Percentiles rank a stretch among this genome's conserved stretches.
Conservation (phyloP, 2,888 invertebrate species). For the Ditula angustiorana region DNA sequence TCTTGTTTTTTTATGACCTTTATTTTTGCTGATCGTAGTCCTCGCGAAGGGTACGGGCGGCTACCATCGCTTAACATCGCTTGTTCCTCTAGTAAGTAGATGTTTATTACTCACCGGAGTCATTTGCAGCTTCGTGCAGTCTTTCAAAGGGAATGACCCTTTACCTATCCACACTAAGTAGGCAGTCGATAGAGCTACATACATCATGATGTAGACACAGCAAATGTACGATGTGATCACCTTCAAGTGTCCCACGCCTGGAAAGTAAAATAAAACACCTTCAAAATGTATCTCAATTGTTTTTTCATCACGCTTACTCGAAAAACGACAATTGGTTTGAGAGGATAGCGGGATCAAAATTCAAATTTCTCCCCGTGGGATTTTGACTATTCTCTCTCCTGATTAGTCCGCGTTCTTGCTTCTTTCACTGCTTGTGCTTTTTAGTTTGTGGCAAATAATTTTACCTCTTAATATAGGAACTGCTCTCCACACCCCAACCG, state of each 20-base stretch:
- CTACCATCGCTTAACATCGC: too few species aligned
- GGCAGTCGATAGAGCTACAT: slow-evolving; percentile 85
- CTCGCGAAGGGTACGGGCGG: too few species aligned
- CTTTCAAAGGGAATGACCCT: slow-evolving; percentile 86
- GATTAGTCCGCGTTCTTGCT: too few species aligned
- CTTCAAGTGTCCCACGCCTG: slow-evolving; percentile 88
- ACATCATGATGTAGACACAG: slow-evolving; percentile 86
- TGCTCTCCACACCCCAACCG: slow-evolving; percentile 88
- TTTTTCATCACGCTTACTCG: too few species aligned
- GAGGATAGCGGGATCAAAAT: too few species aligned
- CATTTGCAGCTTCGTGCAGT: slow-evolving; percentile 85
- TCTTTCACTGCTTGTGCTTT: too few species aligned
- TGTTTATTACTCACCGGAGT: slow-evolving; percentile 79
- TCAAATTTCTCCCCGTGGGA: too few species aligned
- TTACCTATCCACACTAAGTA: slow-evolving; percentile 87
- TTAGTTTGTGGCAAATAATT: too few species aligned
- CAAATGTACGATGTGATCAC: slow-evolving; percentile 86
- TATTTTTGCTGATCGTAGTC: too few species aligned
- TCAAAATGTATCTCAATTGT: not conserved
- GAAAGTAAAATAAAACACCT: slow-evolving; percentile 50
- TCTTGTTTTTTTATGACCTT: too few species aligned
- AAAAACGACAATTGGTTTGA: too few species aligned
- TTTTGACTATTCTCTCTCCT: not conserved
- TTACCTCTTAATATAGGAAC: slow-evolving; percentile 88
- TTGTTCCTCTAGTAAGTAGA: too few species aligned